Percentiles rank a stretch among this genome's conserved stretches.
phyloP scores from a whole-genome alignment of 1,140 invertebrate species.

The Polypedilum vanderplanki region DNA sequence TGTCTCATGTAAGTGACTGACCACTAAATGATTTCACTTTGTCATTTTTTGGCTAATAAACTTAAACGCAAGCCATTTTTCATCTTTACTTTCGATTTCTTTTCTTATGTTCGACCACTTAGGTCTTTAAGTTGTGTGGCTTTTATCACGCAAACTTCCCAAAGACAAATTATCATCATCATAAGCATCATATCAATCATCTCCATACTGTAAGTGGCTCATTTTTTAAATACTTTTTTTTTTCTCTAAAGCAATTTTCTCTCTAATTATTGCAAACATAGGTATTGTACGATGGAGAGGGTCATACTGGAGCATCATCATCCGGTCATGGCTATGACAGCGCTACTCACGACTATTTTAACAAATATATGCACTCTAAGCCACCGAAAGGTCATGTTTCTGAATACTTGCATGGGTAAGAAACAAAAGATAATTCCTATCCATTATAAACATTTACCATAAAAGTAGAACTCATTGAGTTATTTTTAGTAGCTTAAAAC shows the following conservation, averaged over 20 bases:
- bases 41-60: slow-evolving; percentile 1
- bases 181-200: slow-evolving; percentile 65
- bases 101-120: background rate
- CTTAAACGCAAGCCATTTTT: background rate
- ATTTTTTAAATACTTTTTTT: slow-evolving; percentile 30
- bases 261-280: slow-evolving; percentile 21
- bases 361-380: slow-evolving; percentile 41
- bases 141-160: slow-evolving; percentile 66
- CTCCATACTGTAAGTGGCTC: slow-evolving; percentile 50
- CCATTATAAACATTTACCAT: background rate
- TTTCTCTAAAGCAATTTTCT: slow-evolving; percentile 30
- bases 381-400: slow-evolving; percentile 42
- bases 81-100: background rate
- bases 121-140: slow-evolving; percentile 72
- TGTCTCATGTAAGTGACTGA: slow-evolving; percentile 50
- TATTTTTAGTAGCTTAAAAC: background rate
- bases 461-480: background rate
- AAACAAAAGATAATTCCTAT: too few species aligned
- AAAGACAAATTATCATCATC: slow-evolving; percentile 67
- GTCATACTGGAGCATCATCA: background rate
- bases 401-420: slow-evolving; percentile 42
- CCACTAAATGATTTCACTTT: background rate
- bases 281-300: slow-evolving; percentile 1
- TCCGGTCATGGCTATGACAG: background rate
- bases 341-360: slow-evolving; percentile 35